Evolutionary conservation across 2,113 vertebrate species (phyloP), one percentile per base, ranked within the genome.

Genomic region (Calyptomena viridis): DNA sequence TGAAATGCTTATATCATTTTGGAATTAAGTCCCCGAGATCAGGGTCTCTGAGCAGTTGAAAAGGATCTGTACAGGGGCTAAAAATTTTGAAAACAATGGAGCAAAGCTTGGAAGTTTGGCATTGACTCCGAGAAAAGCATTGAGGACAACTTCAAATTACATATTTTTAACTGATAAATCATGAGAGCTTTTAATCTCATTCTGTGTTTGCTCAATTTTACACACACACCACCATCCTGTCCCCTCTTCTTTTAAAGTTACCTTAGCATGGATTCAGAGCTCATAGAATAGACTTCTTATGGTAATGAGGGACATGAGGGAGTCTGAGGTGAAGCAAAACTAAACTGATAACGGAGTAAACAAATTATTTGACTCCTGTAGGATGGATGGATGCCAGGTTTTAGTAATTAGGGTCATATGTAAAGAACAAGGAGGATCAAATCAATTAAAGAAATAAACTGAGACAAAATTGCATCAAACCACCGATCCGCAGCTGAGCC

Each of bases 11-110:
- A 42, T 96, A 90, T 80, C 64, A 52, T 88, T 87, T 78, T 58
- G 76, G 95, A 97, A 97, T 95, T 93, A 95, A 95, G 90, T 91
- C 58, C 50, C 92, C 15, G 8, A 88, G 80, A 97, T n/a, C 83
- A 90, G 60, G 55, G 80, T 90, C 6, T 55, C 77, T 28, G 56
- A 95, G 63, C 67, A 64, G 42, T 64, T 95, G 80, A 86, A 91
- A 89, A 82, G 18, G 14, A 52, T 89, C 44, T 79, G 12, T 49
- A 42, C 12, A 83, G 87, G 90, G 28, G n/a, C 33, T 69, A 50
- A 59, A 87, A 53, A 84, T 13, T 74, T 42, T 40, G 16, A 69
- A 87, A 24, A 60, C 12, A 82, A 79, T 33, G 22, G 28, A 84
- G 6, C n/a, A 69, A 44, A 63, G 33, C 75, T 94, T 12, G 50